Evolutionary conservation across 2,888 invertebrate genomes (phyloP).

Genomic region (Saturnia japonica): DNA sequence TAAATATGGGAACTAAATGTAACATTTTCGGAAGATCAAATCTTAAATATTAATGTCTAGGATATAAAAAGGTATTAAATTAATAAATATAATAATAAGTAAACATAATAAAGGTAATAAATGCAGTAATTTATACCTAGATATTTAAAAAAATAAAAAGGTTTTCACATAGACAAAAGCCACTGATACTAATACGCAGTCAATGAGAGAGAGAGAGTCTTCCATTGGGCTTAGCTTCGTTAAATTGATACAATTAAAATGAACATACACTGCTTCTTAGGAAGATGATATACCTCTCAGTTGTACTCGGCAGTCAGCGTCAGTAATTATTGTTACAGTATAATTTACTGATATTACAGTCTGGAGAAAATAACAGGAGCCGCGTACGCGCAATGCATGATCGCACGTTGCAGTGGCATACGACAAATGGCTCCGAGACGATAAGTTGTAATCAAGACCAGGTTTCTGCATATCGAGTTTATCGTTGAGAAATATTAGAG

Average conservation of each 20-base stretch:
- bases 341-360: conserved; percentile 73
- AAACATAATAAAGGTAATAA: too few relatives aligned
- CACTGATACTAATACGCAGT: not conserved
- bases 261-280: too few relatives aligned
- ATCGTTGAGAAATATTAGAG: conserved; percentile 56
- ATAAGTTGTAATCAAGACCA: conserved; percentile 65
- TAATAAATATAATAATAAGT: too few relatives aligned
- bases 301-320: conserved; percentile 51
- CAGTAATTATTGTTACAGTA: conserved; percentile 61
- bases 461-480: conserved; percentile 68
- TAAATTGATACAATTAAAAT: too few relatives aligned
- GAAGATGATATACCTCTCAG: conserved; percentile 31
- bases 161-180: not conserved
- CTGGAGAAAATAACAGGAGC: conserved; percentile 71
- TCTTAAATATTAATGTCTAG: not conserved
- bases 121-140: too few relatives aligned
- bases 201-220: too few relatives aligned
- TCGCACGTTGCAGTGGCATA: conserved; percentile 59
- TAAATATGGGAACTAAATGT: too few relatives aligned
- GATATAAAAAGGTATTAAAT: too few relatives aligned
- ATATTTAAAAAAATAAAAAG: too few relatives aligned
- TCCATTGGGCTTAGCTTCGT: too few relatives aligned
- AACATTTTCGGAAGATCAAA: too few relatives aligned
- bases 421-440: conserved; percentile 65
- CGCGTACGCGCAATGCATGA: conserved; percentile 58